Evolutionary conservation across 2,888 invertebrate species (phyloP).

Genomic region (Chrysodeixis includens): DNA sequence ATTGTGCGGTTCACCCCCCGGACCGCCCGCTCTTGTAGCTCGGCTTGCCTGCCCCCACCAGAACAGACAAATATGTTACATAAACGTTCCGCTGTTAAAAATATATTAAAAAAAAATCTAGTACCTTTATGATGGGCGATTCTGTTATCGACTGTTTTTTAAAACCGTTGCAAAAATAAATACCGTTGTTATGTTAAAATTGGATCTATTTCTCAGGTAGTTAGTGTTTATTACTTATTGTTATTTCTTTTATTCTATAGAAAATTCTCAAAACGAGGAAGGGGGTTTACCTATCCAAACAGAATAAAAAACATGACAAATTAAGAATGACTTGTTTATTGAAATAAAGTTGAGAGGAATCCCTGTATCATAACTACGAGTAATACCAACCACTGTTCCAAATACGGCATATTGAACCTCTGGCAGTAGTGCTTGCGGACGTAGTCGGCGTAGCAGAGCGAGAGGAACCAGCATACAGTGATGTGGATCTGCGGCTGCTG

Average conservation of each 20-base stretch:
- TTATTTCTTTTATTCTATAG: no score
- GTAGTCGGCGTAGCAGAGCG: constrained; percentile 85
- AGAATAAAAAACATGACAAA: not conserved
- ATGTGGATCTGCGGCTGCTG: constrained; percentile 87
- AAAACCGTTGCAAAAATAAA: no score
- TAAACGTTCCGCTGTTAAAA: constrained; percentile 31
- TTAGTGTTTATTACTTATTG: no score
- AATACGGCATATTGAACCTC: constrained; percentile 82
- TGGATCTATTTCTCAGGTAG: no score
- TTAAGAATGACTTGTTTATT: not conserved
- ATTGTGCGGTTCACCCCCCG: constrained; percentile 71
- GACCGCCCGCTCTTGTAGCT: constrained; percentile 75
- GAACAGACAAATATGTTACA: constrained; percentile 51
- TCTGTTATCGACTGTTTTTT: not conserved
- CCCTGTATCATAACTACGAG: constrained; percentile 6
- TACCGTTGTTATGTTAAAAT: no score
- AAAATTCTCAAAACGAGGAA: not conserved
- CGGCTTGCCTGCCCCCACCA: constrained; percentile 78
- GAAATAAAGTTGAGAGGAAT: not conserved
- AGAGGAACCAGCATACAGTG: constrained; percentile 86
- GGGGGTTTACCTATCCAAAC: not conserved
- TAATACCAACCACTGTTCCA: constrained; percentile 84
- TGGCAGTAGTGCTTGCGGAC: constrained; percentile 83
- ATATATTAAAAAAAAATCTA: not conserved
- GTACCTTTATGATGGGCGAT: not conserved